These are phyloP conservation scores for Cybosia mesomella DNA, from an alignment of 2,888 invertebrate genomes.

Conservation along the genomic window DNA sequence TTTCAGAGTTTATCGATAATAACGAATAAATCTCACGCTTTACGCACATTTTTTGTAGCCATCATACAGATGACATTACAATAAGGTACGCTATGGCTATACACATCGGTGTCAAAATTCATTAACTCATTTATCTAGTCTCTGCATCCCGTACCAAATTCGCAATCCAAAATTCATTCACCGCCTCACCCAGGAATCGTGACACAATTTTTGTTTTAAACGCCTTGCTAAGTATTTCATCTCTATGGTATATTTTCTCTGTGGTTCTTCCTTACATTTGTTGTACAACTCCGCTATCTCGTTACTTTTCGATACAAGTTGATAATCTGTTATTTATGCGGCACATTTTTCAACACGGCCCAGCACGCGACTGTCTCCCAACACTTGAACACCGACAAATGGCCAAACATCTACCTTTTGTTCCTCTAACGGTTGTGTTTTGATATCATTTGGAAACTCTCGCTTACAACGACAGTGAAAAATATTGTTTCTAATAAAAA, in stretches of 20 bases:
- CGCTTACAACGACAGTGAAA: constrained; percentile 74
- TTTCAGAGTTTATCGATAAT: too few species aligned
- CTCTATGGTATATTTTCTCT: constrained; percentile 67
- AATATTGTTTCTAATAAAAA: constrained; percentile 77
- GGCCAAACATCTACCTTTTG: constrained; percentile 75
- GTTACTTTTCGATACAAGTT: constrained; percentile 78
- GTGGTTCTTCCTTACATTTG: constrained; percentile 76
- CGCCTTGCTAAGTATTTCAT: neutral
- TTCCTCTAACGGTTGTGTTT: constrained; percentile 80
- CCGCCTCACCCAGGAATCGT: too few species aligned
- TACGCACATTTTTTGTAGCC: neutral
- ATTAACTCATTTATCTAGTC: too few species aligned
- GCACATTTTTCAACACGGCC: constrained; percentile 74
- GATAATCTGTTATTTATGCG: constrained; percentile 86
- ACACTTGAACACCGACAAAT: constrained; percentile 71
- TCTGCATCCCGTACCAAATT: too few species aligned
- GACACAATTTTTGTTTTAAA: too few species aligned
- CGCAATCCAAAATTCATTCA: too few species aligned
- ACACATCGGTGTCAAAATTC: too few species aligned
- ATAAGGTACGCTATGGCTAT: too few species aligned
- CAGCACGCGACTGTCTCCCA: constrained; percentile 79
- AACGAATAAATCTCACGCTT: too few species aligned
- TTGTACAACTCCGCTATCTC: constrained; percentile 71
- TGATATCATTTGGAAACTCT: constrained; percentile 83
- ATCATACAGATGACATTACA: too few species aligned